Percentiles rank a stretch among this genome's conserved stretches.
These are phyloP conservation scores for Gadopsis marmoratus DNA, from an alignment of 2,797 vertebrate genomes.

Conservation along the genomic window DNA sequence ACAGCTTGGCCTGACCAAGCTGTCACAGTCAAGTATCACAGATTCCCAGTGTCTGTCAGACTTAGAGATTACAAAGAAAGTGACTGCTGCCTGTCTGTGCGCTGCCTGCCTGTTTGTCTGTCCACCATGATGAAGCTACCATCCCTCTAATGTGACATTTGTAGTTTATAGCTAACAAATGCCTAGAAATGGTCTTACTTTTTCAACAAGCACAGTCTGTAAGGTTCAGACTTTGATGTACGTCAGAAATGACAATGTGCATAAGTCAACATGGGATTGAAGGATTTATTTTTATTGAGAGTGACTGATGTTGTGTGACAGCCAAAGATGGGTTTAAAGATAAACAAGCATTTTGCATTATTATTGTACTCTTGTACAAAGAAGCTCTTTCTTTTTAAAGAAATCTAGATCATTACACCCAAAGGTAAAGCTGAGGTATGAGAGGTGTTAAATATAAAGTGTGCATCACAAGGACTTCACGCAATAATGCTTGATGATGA, in stretches of 20 bases:
- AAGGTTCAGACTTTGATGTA: constrained; percentile 11
- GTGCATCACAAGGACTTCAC: background rate
- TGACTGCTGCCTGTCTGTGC: constrained; percentile 56
- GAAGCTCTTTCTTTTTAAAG: background rate
- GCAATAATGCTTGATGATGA: constrained; percentile 26
- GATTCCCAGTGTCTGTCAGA: constrained; percentile 68
- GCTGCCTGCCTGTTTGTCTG: constrained; percentile 34
- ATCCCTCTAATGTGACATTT: constrained; percentile 11
- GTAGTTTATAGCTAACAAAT: constrained; percentile 14
- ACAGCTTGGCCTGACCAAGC: constrained; percentile 64
- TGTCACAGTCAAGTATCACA: constrained; percentile 72
- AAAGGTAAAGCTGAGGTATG: background rate
- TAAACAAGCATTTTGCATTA: constrained; percentile 13
- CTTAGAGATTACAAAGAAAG: constrained; percentile 51
- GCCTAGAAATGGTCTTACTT: background rate
- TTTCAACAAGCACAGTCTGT: constrained; percentile 12
- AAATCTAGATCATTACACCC: constrained; percentile 3
- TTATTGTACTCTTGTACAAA: background rate
- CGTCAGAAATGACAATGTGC: constrained; percentile 52
- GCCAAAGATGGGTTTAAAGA: constrained; percentile 29
- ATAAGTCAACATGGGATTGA: constrained; percentile 39
- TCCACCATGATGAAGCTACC: constrained; percentile 15
- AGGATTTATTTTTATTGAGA: constrained; percentile 55
- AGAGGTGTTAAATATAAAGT: background rate
- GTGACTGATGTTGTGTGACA: constrained; percentile 64